A percentile compares a stretch with the other conserved stretches of the same genome.
These are phyloP conservation scores for Xiphophorus couchianus DNA, from an alignment of 2,113 vertebrate genomes.

Conservation along the genomic window DNA sequence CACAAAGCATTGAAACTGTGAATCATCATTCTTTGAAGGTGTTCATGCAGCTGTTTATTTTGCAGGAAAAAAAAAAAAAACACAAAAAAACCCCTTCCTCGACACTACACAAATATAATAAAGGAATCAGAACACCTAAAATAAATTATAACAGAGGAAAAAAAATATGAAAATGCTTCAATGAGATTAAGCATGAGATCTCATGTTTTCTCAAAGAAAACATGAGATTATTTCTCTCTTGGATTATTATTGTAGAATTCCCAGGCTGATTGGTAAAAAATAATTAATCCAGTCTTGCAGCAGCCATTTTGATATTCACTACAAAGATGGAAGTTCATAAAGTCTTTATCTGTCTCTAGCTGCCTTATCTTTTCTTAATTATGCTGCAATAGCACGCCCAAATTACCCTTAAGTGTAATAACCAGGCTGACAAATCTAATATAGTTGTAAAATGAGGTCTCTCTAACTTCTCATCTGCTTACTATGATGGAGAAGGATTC, in stretches of 20 bases:
- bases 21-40: conserved; percentile 2
- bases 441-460: not conserved
- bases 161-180: not conserved
- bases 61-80: no score
- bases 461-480: not conserved
- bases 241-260: not conserved
- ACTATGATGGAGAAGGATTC: not conserved
- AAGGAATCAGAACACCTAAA: not conserved
- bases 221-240: not conserved
- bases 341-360: not conserved
- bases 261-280: not conserved
- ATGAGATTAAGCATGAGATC: not conserved
- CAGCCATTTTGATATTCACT: not conserved
- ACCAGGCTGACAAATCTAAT: not conserved
- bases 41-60: not conserved
- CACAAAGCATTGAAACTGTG: not conserved
- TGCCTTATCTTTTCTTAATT: not conserved
- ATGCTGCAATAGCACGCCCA: not conserved
- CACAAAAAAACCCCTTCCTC: not conserved
- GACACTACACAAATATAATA: not conserved
- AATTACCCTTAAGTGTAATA: not conserved
- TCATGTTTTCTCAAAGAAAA: not conserved
- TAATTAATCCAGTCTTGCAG: not conserved
- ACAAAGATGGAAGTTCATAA: not conserved
- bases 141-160: not conserved